Evolutionary conservation across 37 sponge, comb jelly and placozoan species (phyloP).

Genomic region (Petrosia ficiformis): DNA sequence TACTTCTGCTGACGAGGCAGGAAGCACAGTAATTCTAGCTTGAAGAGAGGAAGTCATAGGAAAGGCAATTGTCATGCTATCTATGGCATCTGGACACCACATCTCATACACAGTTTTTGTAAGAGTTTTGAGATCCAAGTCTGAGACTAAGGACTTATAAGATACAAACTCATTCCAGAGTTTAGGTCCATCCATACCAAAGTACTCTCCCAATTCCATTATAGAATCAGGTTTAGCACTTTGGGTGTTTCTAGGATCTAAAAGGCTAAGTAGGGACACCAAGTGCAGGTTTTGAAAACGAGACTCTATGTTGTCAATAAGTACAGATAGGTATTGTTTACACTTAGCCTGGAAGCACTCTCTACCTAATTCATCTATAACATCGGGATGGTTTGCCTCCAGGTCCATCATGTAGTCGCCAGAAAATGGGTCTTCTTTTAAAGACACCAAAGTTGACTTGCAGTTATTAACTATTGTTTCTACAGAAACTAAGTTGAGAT

Average conservation of each 20-base stretch:
- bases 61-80: no score
- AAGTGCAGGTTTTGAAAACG: background rate
- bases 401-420: conserved; percentile 14
- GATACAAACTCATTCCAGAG: background rate
- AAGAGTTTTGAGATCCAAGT: no score
- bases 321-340: background rate
- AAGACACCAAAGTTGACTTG: conserved; percentile 11
- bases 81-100: no score
- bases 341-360: background rate
- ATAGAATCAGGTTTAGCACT: background rate
- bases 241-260: background rate
- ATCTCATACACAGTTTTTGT: no score
- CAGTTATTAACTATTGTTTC: conserved; percentile 1
- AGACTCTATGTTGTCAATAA: conserved; percentile 15
- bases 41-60: no score
- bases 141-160: background rate
- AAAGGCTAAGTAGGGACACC: no score
- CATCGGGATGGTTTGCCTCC: conserved; percentile 13
- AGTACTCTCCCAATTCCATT: conserved; percentile 8
- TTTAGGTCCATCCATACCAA: conserved; percentile 6
- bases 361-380: background rate
- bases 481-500: conserved; percentile 11
- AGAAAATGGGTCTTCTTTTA: conserved; percentile 3
- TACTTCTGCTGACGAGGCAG: no score
- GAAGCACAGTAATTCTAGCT: no score